Conservation (phyloP, 2,113 vertebrate species). For the Ptilorrhoa leucosticta region DNA sequence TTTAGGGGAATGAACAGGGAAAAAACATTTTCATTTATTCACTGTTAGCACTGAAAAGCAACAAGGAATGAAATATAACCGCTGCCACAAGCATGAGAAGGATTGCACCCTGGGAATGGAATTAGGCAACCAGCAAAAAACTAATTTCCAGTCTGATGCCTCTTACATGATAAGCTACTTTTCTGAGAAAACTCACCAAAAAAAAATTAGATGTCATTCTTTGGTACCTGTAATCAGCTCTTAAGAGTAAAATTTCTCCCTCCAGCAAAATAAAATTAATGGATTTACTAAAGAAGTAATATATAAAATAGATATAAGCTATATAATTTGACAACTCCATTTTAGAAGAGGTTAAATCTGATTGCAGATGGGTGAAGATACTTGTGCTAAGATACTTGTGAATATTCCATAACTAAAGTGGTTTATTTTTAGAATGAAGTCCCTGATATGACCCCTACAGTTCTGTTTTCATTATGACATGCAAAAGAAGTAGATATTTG, state of each 20-base stretch:
- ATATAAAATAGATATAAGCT: not conserved
- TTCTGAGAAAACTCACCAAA: not conserved
- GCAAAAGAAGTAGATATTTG: not conserved
- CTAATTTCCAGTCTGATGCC: not conserved
- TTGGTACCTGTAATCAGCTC: not conserved
- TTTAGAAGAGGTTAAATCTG: not conserved
- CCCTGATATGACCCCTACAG: not conserved
- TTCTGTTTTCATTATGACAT: not conserved
- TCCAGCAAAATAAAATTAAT: not conserved
- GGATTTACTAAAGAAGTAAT: not conserved
- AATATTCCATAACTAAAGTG: not conserved
- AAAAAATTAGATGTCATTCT: not conserved
- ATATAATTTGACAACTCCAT: not conserved
- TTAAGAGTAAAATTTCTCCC: not conserved
- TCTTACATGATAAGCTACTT: not conserved
- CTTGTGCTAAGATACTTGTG: not conserved
- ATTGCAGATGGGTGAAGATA: not conserved
- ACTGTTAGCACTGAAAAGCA: not conserved
- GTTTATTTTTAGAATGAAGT: not conserved
- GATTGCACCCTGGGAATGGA: not conserved
- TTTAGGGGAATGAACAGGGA: not conserved
- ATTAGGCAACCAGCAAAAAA: not conserved
- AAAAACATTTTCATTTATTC: constrained; percentile 20
- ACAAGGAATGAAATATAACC: constrained; percentile 7
- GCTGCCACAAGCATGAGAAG: not conserved